These are phyloP conservation scores for Drosophila pseudotalamancana DNA, from an alignment of 2,888 invertebrate genomes.

Conservation along the genomic window DNA sequence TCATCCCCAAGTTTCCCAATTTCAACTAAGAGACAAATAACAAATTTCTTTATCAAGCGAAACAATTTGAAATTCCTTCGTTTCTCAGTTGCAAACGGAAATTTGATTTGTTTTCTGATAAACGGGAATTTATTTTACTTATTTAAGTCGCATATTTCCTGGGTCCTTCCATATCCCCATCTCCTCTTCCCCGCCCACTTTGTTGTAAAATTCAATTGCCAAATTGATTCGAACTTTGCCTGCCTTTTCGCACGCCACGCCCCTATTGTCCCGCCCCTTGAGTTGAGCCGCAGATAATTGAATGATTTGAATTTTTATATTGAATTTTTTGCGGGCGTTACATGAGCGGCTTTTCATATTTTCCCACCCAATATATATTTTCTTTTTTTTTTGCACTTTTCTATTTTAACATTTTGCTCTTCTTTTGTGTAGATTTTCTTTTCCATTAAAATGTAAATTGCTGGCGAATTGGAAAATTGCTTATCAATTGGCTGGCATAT, in stretches of 20 bases:
- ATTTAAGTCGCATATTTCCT: constrained; percentile 59
- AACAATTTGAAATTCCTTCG: constrained; percentile 30
- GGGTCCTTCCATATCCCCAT: not conserved
- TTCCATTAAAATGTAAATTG: constrained; percentile 81
- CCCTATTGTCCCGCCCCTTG: not conserved
- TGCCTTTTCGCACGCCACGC: constrained; percentile 45
- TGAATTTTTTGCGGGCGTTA: constrained; percentile 64
- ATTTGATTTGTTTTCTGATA: constrained; percentile 78
- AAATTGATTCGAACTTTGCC: constrained; percentile 76
- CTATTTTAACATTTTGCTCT: constrained; percentile 8
- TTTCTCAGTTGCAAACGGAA: constrained; percentile 66
- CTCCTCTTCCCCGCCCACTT: not conserved
- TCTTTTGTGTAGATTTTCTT: constrained; percentile 56
- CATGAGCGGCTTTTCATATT: constrained; percentile 62
- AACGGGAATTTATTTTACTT: constrained; percentile 76
- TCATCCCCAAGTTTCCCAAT: not conserved
- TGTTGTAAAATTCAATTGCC: constrained; percentile 75
- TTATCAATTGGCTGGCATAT: constrained; percentile 76
- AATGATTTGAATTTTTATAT: constrained; percentile 82
- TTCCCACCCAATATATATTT: no score
- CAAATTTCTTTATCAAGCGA: constrained; percentile 20
- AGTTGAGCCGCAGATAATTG: constrained; percentile 80
- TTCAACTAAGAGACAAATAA: not conserved
- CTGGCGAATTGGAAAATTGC: constrained; percentile 80
- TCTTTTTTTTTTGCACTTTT: constrained; percentile 22